phyloP scores from a whole-genome alignment of 2,888 invertebrate species.

The Caenorhabditis panamensis region DNA sequence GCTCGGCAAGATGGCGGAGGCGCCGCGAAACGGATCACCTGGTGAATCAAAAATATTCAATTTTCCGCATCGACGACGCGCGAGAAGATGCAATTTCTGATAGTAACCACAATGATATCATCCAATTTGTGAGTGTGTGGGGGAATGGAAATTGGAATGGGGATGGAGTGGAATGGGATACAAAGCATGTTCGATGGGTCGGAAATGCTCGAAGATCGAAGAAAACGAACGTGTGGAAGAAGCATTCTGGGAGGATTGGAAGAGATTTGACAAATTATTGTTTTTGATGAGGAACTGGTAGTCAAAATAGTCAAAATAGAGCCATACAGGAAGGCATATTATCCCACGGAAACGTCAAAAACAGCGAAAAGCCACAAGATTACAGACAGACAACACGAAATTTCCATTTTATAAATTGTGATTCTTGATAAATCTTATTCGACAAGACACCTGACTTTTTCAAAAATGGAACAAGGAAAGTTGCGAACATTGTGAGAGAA shows the following conservation, averaged over 20 bases:
- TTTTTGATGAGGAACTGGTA: not conserved
- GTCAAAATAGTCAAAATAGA: not conserved
- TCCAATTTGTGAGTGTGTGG: conserved; percentile 36
- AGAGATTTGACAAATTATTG: not conserved
- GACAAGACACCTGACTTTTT: not conserved
- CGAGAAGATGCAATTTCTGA: conserved; percentile 57
- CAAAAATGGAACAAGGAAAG: not conserved
- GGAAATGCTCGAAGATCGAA: conserved; percentile 29
- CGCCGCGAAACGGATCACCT: conserved; percentile 41
- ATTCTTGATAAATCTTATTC: not conserved
- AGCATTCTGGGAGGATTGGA: not conserved
- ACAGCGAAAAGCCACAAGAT: not conserved
- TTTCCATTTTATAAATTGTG: not conserved
- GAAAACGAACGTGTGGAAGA: not conserved
- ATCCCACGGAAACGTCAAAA: not conserved
- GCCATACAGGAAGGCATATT: too few species aligned
- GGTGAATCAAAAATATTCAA: conserved; percentile 55
- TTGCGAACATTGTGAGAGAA: conserved; percentile 16
- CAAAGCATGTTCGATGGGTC: conserved; percentile 13
- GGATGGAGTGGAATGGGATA: conserved; percentile 17
- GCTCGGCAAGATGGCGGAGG: conserved; percentile 15
- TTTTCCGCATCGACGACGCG: conserved; percentile 53
- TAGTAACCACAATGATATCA: conserved; percentile 58
- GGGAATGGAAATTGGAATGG: conserved; percentile 3
- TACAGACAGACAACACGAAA: too few species aligned